Conservation (phyloP, 2,113 vertebrate genomes). For the Gyps fulvus region DNA sequence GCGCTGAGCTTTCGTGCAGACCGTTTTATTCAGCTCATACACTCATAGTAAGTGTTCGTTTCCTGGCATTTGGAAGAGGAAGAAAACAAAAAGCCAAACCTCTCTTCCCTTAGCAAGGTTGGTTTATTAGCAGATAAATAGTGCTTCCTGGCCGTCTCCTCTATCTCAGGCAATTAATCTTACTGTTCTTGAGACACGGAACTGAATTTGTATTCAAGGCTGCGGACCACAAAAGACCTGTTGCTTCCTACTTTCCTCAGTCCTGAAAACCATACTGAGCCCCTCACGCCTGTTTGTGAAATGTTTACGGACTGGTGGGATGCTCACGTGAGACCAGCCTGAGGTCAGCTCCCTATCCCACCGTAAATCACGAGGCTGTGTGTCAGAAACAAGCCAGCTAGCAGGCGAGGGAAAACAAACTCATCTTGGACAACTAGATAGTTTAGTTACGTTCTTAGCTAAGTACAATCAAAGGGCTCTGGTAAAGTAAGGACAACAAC, state of each 20-base stretch:
- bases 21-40: not conserved
- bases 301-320: not conserved
- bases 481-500: not conserved
- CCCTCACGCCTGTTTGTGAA: not conserved
- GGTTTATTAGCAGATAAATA: not conserved
- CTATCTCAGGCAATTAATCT: not conserved
- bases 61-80: not conserved
- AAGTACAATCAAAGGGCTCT: not conserved
- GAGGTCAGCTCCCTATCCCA: not conserved
- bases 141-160: not conserved
- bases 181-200: not conserved
- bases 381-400: not conserved
- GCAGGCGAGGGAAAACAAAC: not conserved
- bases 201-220: not conserved
- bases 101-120: not conserved
- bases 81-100: not conserved
- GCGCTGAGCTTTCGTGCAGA: not conserved
- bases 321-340: fast-evolving
- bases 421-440: not conserved
- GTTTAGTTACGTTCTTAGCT: not conserved
- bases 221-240: not conserved
- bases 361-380: not conserved
- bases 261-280: not conserved
- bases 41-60: not conserved
- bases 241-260: not conserved